Base-by-base conservation (phyloP, 2,888 invertebrate species). In the Phengaris arion region DNA sequence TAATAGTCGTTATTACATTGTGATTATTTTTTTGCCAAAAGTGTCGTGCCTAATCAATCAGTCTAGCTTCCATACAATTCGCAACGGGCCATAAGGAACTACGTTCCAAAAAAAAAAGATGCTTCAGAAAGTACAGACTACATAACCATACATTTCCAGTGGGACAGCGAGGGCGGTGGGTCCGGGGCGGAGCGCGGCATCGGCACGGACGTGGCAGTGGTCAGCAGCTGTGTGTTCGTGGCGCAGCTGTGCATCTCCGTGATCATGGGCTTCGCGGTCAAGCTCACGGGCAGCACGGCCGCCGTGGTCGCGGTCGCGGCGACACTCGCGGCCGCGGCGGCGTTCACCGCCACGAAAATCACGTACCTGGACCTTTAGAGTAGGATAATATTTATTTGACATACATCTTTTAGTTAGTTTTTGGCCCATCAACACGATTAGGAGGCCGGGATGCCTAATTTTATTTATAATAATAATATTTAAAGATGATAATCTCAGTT, bases 201-300 rank as follows among this genome's bases (percentile, higher is more conserved):
- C 75, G 99, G 99, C 8, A 99, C 99, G 0, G 99, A 99, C 86
- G 96, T 99, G 0, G 99, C 98, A 0, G 96, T 99, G 75, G 97
- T 99, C 57, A 98, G 98, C 85, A 98, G 97, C 85, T 99, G 99
- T 96, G 98, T 98, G 4, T 99, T 99, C 87, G 94, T 99, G 79
- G 99, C 99, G 0, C 99, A 99, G 89, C 98, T 99, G 83, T 94
- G 97, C 57, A 94, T 99, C 12, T 98, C 98, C 0, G 94, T 97
- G 81, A 96, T 96, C 82, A 96, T 98, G 95, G 98, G 98, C 0
- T 95, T 96, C 48, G 96, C 99, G 74, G 97, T 99, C 9, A 95
- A 95, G 77, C 88, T 95, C 6, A 95, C 96, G 0, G 97, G 97
- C 64, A 97, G 97, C 74, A 98, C 98, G 0, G 97, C 97, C 0